Evolutionary conservation across 2,113 vertebrate genomes (phyloP), one percentile per base, ranked within the genome.

Genomic region (Gadus macrocephalus): DNA sequence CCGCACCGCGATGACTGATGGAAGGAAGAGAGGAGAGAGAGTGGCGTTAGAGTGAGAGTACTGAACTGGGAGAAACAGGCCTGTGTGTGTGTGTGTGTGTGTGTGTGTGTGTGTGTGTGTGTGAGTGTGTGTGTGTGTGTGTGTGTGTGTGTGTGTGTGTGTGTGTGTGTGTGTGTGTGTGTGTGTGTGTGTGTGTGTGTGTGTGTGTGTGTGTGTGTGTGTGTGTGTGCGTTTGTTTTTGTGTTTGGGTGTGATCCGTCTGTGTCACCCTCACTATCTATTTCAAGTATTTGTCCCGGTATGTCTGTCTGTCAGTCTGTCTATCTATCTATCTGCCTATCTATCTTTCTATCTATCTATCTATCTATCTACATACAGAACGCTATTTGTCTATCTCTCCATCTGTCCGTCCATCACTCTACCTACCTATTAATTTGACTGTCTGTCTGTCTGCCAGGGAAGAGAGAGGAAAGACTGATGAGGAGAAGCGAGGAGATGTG

Each of bases 121-220:
- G 20, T 20, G 20, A 1, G 20, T 20, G 20, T 20, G 20, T 20
- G 20, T 20, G 20, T 20, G 20, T 20, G 20, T 20, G 25, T 25
- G 25, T 25, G 25, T 25, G 25, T 25, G 25, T 25, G 25, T 25
- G 25, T 25, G 25, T 25, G 25, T 25, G 25, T 3, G 25, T 25
- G 1, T n/a, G 25, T 6, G 19, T 19, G 67, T 72, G 67, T 65
- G 22, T 12, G 1, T n/a, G 25, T 4, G 15, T 28, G 19, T 71
- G 66, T 59, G 53, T 53, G 49, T 8, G 16, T 67, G 49, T 27
- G 53, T n/a, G 66, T 68, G 53, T 58, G 66, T 53, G 31, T 66
- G 38, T 66, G 64, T 53, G 64, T 53, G 64, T 53, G 64, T 38
- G 35, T 66, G 16, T 63, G 62, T 28, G 62, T 63, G 62, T 28